These are phyloP conservation scores for Standfussiana lucernea DNA, from an alignment of 2,888 invertebrate genomes.

Conservation along the genomic window DNA sequence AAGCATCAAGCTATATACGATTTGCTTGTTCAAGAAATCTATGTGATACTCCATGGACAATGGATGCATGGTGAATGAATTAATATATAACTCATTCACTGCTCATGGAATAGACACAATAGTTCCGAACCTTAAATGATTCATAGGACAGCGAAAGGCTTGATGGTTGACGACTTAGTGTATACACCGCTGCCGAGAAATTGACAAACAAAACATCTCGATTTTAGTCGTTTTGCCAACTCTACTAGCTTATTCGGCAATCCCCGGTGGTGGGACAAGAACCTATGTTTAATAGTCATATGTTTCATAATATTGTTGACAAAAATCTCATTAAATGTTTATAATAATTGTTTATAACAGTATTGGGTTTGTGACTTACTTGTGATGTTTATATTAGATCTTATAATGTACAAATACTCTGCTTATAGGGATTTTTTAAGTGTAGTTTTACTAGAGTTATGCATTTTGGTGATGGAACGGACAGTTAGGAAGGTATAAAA, in stretches of 20 bases:
- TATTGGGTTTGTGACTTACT: constrained; percentile 69
- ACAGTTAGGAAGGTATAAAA: neutral
- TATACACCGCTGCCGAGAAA: neutral
- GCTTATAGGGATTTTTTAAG: constrained; percentile 40
- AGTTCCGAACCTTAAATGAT: neutral
- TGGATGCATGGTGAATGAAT: too few species aligned
- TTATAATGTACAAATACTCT: constrained; percentile 46
- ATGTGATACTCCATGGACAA: too few species aligned
- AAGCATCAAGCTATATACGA: neutral
- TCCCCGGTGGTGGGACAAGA: neutral
- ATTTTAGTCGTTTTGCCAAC: neutral
- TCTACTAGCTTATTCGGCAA: neutral
- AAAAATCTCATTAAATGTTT: constrained; percentile 58
- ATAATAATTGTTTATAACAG: constrained; percentile 60
- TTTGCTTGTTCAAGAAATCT: neutral
- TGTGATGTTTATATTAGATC: constrained; percentile 48
- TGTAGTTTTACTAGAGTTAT: constrained; percentile 52
- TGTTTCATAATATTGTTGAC: constrained; percentile 53
- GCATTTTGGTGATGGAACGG: neutral
- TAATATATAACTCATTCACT: neutral
- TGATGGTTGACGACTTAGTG: too few species aligned
- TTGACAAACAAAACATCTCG: neutral
- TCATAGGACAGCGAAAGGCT: neutral
- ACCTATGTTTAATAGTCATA: constrained; percentile 28
- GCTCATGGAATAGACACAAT: neutral